Evolutionary conservation across 2,113 vertebrate species (phyloP).

Genomic region (Bubo blakistoni): DNA sequence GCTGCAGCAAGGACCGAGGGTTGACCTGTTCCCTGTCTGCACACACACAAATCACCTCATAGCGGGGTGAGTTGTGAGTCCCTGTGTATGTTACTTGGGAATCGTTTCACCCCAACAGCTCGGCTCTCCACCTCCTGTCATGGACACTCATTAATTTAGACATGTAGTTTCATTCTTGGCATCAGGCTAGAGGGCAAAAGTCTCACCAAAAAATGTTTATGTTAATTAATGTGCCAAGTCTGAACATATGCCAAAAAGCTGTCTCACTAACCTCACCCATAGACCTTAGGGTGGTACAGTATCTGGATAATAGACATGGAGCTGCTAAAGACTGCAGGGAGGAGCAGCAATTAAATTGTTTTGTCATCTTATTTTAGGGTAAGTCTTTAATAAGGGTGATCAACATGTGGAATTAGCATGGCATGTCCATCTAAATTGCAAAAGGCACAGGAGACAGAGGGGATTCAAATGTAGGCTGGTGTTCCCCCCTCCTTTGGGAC

Average conservation of each 20-base stretch:
- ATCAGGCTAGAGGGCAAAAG: not conserved
- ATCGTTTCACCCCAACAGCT: not conserved
- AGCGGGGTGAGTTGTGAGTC: too few species aligned
- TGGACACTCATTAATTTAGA: not conserved
- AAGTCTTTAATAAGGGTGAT: not conserved
- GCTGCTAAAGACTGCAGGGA: not conserved
- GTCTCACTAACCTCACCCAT: not conserved
- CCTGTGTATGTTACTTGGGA: rapidly evolving
- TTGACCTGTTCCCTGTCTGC: not conserved
- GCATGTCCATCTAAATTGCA: not conserved
- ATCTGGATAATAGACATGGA: not conserved
- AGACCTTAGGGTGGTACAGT: not conserved
- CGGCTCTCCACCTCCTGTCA: not conserved
- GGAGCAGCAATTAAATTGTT: not conserved
- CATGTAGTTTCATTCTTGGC: not conserved
- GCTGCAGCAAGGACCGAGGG: not conserved
- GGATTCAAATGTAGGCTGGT: not conserved
- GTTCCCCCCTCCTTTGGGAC: not conserved
- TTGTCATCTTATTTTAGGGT: not conserved
- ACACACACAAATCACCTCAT: rapidly evolving
- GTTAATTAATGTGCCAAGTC: not conserved
- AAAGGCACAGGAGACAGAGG: not conserved
- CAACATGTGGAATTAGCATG: not conserved
- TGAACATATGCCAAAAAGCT: not conserved
- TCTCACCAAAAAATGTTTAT: not conserved